These are phyloP conservation scores for Meghimatium bilineatum DNA, from an alignment of 2,888 invertebrate species.

Conservation along the genomic window DNA sequence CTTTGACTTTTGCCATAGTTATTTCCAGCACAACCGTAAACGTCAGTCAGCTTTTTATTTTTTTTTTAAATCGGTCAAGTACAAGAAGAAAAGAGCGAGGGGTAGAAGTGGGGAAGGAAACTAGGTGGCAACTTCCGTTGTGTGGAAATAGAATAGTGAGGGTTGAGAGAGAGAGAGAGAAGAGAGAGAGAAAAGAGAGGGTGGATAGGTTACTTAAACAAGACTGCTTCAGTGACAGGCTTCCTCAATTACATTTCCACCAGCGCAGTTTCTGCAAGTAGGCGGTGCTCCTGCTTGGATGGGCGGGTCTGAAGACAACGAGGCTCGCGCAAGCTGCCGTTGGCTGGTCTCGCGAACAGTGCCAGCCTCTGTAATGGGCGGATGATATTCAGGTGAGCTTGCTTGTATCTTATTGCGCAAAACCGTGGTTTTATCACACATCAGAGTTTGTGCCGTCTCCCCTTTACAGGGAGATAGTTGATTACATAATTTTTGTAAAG, in stretches of 20 bases:
- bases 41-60: background rate
- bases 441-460: too few species aligned
- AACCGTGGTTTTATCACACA: too few species aligned
- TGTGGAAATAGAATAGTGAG: background rate
- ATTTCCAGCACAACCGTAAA: too few species aligned
- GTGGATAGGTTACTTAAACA: background rate
- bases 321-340: background rate
- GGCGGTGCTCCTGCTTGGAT: background rate
- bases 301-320: background rate
- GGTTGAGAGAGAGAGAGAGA: background rate
- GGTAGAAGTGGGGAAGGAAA: background rate
- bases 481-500: too few species aligned
- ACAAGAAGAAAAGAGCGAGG: background rate
- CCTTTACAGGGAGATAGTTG: too few species aligned
- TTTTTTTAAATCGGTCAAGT: background rate
- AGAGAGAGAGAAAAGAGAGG: background rate
- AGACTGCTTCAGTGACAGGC: background rate
- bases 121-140: background rate
- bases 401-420: too few species aligned
- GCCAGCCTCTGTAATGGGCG: background rate
- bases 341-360: background rate
- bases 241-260: background rate
- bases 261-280: background rate
- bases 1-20: too few species aligned
- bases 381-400: background rate